Evolutionary conservation across 1,140 invertebrate genomes (phyloP), one percentile per base, ranked within the genome.

Genomic region (Arion vulgaris): DNA sequence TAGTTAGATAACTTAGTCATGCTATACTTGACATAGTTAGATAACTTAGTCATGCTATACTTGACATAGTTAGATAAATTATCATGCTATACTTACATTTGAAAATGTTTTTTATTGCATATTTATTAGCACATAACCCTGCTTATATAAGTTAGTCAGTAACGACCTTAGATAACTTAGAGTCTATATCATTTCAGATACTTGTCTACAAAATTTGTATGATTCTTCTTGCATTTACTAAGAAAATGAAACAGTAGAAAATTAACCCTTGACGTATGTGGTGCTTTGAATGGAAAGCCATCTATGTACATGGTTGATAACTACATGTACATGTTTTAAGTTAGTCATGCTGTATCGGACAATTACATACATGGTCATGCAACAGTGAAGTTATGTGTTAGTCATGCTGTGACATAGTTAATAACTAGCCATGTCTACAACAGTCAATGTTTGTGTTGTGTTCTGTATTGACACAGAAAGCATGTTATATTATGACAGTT

Each of bases 251-350:
- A 0, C 83, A 87, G n/a, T n/a, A n/a, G n/a, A 72, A 81, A 23
- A 77, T 90, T 34, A 85, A 88, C 68, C 89, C 88, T 17, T 53
- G 73, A n/a, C n/a, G 4, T 85, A 88, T 84, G 86, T 90, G 38
- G 85, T 90, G 28, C 69, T n/a, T n/a, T 85, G 39, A 90, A 90
- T 84, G 89, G 89, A 4, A 90, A 89, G 76, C 88, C 89, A 57
- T n/a, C n/a, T 86, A 87, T 78, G 83, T 87, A 17, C 89, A 90
- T 81, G 88, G 89, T 90, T 81, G 85, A 83, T 53, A 32, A 28
- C 9, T 57, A 2, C 15, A 2, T 49, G 45, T 49, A 11, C 19
- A 19, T 45, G 41, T 45, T 45, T 7, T 45, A 15, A 7, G n/a
- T n/a, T n/a, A n/a, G n/a, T n/a, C n/a, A n/a, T n/a, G 5, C 41